phyloP scores from a whole-genome alignment of 2,888 invertebrate genomes.

The Heteropelma amictum region DNA sequence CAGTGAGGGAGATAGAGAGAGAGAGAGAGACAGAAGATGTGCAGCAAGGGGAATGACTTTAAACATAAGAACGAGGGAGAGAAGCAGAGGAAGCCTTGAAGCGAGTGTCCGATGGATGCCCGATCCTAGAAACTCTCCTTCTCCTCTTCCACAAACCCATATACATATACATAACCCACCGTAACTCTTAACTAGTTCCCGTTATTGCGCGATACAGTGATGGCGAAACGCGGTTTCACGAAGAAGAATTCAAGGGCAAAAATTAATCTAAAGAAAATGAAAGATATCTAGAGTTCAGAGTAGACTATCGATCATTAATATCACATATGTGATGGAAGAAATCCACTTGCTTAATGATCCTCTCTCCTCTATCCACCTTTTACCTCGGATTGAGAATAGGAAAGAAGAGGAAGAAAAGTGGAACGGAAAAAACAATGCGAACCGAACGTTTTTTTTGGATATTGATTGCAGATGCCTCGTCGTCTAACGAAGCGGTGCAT shows the following conservation, averaged over 20 bases:
- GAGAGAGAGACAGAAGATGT: neutral
- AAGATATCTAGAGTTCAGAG: neutral
- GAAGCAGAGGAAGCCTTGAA: slow-evolving; percentile 29
- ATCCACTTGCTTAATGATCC: too few relatives aligned
- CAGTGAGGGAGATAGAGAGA: neutral
- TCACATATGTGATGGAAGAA: too few relatives aligned
- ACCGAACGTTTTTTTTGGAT: neutral
- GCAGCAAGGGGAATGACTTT: too few relatives aligned
- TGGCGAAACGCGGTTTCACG: slow-evolving; percentile 28
- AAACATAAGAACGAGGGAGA: slow-evolving; percentile 31
- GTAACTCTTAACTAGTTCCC: slow-evolving; percentile 59
- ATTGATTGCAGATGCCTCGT: slow-evolving; percentile 89
- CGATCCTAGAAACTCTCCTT: slow-evolving; percentile 26
- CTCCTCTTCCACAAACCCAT: neutral
- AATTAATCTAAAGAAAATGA: slow-evolving; percentile 13
- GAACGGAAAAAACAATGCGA: neutral
- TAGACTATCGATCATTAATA: too few relatives aligned
- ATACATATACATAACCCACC: neutral
- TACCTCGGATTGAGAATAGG: too few relatives aligned
- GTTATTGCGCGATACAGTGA: slow-evolving; percentile 72
- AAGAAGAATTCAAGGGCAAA: slow-evolving; percentile 36
- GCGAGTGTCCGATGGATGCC: slow-evolving; percentile 29
- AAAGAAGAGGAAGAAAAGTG: neutral
- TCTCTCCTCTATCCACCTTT: too few relatives aligned
- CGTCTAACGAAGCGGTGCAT: slow-evolving; percentile 96